Evolutionary conservation across 2,797 vertebrate genomes (phyloP), one percentile per base, ranked within the genome.

Genomic region (Benthosema pterotum): DNA sequence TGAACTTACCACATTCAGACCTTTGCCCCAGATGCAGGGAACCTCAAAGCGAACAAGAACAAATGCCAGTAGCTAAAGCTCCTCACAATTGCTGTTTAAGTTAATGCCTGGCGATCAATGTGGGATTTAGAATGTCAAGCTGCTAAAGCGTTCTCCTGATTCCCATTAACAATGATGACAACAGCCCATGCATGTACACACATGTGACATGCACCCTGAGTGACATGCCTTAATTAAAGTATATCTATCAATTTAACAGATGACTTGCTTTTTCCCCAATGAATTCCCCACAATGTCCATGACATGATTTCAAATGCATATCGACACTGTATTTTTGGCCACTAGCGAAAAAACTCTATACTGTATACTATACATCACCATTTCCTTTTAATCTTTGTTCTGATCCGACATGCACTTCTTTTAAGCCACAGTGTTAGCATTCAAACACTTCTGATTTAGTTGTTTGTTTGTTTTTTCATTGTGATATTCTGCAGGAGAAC

Each of bases 111-210:
- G 67, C 49, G 60, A 89, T 89, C 87, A 83, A 82, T 87, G 77
- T 68, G 72, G 84, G 87, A 85, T 89, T 89, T 87, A 70, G 64
- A 71, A 71, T 61, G 72, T 82, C 84, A 80, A 80, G 75, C 78
- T 67, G 67, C 60, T 83, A 69, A 83, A 77, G 67, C 72, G 71
- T 66, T 69, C 54, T 52, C 17, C 67, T 78, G 67, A 78, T 80
- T 78, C 72, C 68, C 69, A 74, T 72, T 75, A 71, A 66, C 53
- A 15, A 43, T 63, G 71, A 83, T 72, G 73, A 57, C 52, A 64
- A 57, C 57, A 79, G 52, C 43, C 7, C 3, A 19, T 68, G 65
- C 71, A 67, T 74, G 61, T 68, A 71, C 55, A 49, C 18, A 48
- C 55, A 19, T 13, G n/a, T 5, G 19, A 48, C 55, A 19, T 13